Percentiles rank a stretch among this genome's conserved stretches.
These are phyloP conservation scores for Liposcelis brunnea DNA, from an alignment of 2,888 invertebrate genomes.

Conservation along the genomic window DNA sequence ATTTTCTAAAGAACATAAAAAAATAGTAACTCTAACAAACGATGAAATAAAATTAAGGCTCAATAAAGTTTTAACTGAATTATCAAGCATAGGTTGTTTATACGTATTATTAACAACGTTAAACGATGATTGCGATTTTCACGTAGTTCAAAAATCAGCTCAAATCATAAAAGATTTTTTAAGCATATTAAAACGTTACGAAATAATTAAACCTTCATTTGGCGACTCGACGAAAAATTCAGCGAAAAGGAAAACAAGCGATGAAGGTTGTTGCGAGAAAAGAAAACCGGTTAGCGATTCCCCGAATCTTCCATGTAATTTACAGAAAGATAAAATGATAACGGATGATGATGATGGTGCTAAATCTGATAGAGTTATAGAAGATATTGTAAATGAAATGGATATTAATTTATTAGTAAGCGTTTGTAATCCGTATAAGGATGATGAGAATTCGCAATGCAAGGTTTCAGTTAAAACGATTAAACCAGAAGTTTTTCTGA, in stretches of 20 bases:
- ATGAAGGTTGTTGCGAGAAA: not conserved
- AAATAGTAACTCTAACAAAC: conserved; percentile 55
- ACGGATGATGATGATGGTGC: conserved; percentile 19
- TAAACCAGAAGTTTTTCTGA: conserved; percentile 40
- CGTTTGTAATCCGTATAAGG: conserved; percentile 30
- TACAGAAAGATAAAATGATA: conserved; percentile 6
- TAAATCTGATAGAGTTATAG: conserved; percentile 37
- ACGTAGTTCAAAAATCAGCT: conserved; percentile 45
- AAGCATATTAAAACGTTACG: conserved; percentile 36
- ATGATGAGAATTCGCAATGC: conserved; percentile 22
- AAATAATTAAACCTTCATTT: conserved; percentile 25
- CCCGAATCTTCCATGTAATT: not conserved
- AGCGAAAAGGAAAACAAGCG: conserved; percentile 6
- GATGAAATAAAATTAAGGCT: conserved; percentile 46
- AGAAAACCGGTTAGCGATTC: conserved; percentile 15
- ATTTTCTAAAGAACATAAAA: conserved; percentile 58
- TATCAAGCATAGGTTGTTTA: conserved; percentile 45
- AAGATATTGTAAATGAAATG: conserved; percentile 42
- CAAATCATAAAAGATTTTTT: conserved; percentile 34
- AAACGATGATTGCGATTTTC: conserved; percentile 50
- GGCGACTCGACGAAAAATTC: conserved; percentile 8
- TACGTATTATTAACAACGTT: conserved; percentile 42
- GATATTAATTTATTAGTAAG: conserved; percentile 42
- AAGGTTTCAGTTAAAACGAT: conserved; percentile 26
- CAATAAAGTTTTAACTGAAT: conserved; percentile 43